Evolutionary conservation across 2,888 invertebrate genomes (phyloP).

Genomic region (Lumbricus terrestris): DNA sequence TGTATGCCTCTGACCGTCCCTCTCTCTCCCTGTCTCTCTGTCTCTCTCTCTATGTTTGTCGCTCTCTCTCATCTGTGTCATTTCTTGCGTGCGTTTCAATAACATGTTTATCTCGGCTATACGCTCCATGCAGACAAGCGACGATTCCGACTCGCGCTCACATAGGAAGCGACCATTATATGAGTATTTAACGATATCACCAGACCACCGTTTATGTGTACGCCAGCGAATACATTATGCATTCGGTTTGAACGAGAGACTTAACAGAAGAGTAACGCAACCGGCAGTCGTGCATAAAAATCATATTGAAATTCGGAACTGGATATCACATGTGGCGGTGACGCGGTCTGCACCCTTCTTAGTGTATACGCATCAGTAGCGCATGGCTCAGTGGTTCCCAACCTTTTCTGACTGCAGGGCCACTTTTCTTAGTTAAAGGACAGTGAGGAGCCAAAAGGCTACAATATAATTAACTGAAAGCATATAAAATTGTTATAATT

Average conservation of each 20-base stretch:
- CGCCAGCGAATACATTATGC: not conserved
- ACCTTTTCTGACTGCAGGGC: no score
- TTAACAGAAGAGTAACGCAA: not conserved
- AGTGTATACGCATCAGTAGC: no score
- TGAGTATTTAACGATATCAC: not conserved
- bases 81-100: not conserved
- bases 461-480: no score
- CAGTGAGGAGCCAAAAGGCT: no score
- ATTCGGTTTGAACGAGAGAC: not conserved
- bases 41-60: no score
- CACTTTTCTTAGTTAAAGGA: no score
- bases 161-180: not conserved
- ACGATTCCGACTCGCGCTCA: not conserved
- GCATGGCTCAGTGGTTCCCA: no score
- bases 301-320: not conserved
- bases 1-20: no score
- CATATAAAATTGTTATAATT: no score
- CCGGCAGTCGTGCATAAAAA: not conserved
- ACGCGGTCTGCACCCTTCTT: not conserved
- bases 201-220: no score
- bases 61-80: not conserved
- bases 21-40: no score
- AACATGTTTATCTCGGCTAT: not conserved
- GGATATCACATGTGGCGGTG: not conserved
- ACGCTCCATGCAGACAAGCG: not conserved